Evolutionary conservation across 1,140 invertebrate genomes (phyloP).

Genomic region (Fragariocoptes setiger): DNA sequence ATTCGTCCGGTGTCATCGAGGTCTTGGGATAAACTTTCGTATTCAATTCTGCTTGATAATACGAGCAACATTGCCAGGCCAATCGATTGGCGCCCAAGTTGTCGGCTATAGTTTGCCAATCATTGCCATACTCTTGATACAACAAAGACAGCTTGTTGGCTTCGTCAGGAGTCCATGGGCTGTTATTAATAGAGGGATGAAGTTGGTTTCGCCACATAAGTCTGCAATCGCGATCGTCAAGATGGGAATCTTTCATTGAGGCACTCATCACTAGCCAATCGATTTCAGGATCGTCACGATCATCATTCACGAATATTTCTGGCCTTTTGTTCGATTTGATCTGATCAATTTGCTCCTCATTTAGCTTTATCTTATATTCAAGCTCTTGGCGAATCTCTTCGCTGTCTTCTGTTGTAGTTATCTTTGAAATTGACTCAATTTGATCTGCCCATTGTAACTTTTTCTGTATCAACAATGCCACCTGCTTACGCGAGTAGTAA

Average conservation of each 20-base stretch:
- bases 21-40: not conserved
- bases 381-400: not conserved
- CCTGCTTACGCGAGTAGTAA: too few species aligned
- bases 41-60: slow-evolving; percentile 7
- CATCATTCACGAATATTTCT: not conserved
- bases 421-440: too few species aligned
- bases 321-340: not conserved
- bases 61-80: slow-evolving; percentile 8
- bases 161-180: slow-evolving; percentile 9
- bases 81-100: slow-evolving; percentile 4
- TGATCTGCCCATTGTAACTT: too few species aligned
- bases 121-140: not conserved
- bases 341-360: not conserved
- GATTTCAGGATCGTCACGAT: not conserved
- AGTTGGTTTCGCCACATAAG: slow-evolving; percentile 8
- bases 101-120: slow-evolving; percentile 8
- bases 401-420: too few species aligned
- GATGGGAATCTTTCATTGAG: not conserved
- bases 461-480: too few species aligned
- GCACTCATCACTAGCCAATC: not conserved
- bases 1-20: slow-evolving; percentile 3
- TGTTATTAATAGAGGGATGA: slow-evolving; percentile 6
- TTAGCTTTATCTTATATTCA: not conserved
- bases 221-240: slow-evolving; percentile 3
- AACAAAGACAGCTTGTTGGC: slow-evolving; percentile 4